phyloP scores from a whole-genome alignment of 2,113 vertebrate genomes.

The Tenrec ecaudatus region DNA sequence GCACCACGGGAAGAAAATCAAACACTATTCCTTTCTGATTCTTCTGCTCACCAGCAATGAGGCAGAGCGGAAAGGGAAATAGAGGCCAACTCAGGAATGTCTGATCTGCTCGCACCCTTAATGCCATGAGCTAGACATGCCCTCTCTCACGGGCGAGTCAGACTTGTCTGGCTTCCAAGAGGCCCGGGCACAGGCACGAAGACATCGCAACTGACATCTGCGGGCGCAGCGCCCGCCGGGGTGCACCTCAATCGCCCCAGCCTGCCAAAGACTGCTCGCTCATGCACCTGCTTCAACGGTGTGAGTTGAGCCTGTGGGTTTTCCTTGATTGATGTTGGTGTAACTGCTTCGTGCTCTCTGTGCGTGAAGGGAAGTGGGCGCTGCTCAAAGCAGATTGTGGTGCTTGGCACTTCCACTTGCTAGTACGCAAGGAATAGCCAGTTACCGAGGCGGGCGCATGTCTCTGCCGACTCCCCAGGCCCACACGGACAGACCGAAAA shows the following conservation, averaged over 20 bases:
- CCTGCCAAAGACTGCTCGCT: conserved; percentile 23
- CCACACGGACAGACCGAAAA: conserved; percentile 72
- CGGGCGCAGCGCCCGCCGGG: accelerated
- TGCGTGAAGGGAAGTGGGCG: conserved; percentile 88
- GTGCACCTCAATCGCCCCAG: not conserved
- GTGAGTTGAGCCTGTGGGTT: conserved; percentile 77
- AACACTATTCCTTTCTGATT: not conserved
- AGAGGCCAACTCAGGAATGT: not conserved
- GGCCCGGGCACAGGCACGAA: not conserved
- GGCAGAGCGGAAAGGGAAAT: not conserved
- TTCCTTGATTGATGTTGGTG: conserved; percentile 85
- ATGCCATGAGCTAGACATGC: not conserved
- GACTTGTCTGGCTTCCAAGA: not conserved
- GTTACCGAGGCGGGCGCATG: not conserved
- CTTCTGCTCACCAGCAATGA: not conserved
- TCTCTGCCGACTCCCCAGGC: conserved; percentile 7
- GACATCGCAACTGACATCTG: not conserved
- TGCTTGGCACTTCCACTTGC: conserved; percentile 74
- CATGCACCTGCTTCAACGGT: conserved; percentile 85
- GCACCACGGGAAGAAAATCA: not conserved
- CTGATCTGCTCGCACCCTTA: not conserved
- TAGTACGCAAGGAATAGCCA: conserved; percentile 39
- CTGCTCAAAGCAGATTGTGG: conserved; percentile 44
- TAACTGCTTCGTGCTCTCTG: conserved; percentile 72
- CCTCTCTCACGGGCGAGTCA: not conserved